Evolutionary conservation across 2,888 invertebrate species (phyloP).

Genomic region (Andrena praecox): DNA sequence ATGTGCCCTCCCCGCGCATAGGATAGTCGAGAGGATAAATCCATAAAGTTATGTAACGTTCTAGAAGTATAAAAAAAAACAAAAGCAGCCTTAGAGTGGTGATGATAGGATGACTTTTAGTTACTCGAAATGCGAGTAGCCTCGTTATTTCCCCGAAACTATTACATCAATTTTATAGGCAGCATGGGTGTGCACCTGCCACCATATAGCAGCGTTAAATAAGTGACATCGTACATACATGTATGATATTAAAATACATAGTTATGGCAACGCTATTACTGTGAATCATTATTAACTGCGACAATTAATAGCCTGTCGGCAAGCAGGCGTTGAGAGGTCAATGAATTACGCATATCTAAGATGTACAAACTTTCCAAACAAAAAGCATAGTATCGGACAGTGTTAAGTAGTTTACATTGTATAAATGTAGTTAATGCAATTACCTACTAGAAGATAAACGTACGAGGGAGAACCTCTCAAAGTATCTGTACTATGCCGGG

Average conservation of each 20-base stretch:
- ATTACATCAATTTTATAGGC: conserved; percentile 74
- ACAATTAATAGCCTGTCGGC: conserved; percentile 82
- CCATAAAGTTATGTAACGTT: conserved; percentile 28
- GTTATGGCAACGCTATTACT: conserved; percentile 66
- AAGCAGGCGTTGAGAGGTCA: conserved; percentile 82
- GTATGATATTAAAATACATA: conserved; percentile 65
- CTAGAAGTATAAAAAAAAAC: conserved; percentile 51
- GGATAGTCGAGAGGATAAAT: conserved; percentile 75
- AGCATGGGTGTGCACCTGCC: conserved; percentile 84
- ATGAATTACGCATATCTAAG: conserved; percentile 80
- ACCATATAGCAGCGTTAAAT: conserved; percentile 80
- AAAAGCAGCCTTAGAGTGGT: conserved; percentile 48
- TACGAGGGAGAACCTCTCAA: conserved; percentile 24
- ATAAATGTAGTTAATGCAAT: conserved; percentile 36
- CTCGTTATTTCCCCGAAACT: conserved; percentile 64
- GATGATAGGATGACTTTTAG: conserved; percentile 48
- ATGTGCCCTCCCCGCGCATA: conserved; percentile 84
- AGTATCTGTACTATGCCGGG: background rate
- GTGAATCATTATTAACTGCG: conserved; percentile 70
- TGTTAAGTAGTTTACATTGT: conserved; percentile 63
- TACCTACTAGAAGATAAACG: conserved; percentile 39
- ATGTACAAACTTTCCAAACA: conserved; percentile 77
- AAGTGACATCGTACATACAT: conserved; percentile 57
- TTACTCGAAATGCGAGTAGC: conserved; percentile 53
- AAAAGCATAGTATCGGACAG: conserved; percentile 78